phyloP scores from a whole-genome alignment of 1,140 invertebrate species.

The Aricia agestis region DNA sequence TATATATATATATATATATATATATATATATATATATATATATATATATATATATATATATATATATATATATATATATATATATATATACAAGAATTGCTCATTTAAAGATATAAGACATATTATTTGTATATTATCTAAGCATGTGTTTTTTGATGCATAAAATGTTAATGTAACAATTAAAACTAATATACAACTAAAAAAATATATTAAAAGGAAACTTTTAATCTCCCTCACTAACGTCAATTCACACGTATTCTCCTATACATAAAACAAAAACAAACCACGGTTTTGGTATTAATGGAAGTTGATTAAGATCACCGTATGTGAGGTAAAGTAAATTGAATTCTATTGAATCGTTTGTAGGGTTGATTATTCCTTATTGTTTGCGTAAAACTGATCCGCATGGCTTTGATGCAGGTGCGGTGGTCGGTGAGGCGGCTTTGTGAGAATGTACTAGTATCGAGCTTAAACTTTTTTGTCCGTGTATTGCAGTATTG shows the following conservation, averaged over 20 bases:
- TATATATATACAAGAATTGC: too few species aligned
- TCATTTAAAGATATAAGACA: too few species aligned
- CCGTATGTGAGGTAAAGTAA: background rate
- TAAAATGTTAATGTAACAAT: too few species aligned
- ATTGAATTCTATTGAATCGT: background rate
- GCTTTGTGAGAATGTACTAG: slow-evolving; percentile 6
- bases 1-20: too few species aligned
- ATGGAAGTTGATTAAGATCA: slow-evolving; percentile 19
- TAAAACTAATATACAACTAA: too few species aligned
- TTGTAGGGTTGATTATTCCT: background rate
- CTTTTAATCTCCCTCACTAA: background rate
- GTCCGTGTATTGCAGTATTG: background rate
- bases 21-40: too few species aligned
- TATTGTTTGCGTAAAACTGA: background rate
- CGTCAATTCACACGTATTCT: slow-evolving; percentile 1
- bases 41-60: too few species aligned
- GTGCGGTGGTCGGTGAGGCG: background rate
- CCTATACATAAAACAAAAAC: slow-evolving; percentile 16
- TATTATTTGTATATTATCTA: too few species aligned
- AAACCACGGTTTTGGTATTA: slow-evolving; percentile 16
- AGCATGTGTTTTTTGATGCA: too few species aligned
- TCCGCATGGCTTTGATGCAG: slow-evolving; percentile 5
- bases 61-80: too few species aligned
- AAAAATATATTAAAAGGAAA: background rate
- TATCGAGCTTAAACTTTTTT: background rate